Evolutionary conservation across 1,140 invertebrate genomes (phyloP), one percentile per base, ranked within the genome.

Genomic region (Bombus superbus): DNA sequence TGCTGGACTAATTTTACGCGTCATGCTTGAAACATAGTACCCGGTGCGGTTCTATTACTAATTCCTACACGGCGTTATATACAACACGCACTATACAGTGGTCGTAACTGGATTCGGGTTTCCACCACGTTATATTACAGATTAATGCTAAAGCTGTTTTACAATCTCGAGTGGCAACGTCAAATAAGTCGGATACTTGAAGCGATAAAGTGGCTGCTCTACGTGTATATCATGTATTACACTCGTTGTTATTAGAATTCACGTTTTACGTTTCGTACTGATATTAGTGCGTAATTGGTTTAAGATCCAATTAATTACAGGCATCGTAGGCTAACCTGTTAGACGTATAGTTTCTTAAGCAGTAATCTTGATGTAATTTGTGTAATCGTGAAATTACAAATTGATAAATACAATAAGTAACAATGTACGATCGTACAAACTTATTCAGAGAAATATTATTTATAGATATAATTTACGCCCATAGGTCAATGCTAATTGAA

Each of bases 31-130:
- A 91, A 90, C 84, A 88, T 90, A 77, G 89, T 76, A 81, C 81
- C 69, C 2, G 38, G 28, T 35, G 83, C 69, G 89, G 89, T 86
- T 88, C 88, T 85, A 91, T 88, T 91, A 91, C 90, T 90, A 91
- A 91, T 91, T 91, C 59, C 77, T 68, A 79, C 68, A 44, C 76
- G 74, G 75, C 62, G 84, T 86, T 91, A 86, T 84, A 85, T 82
- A 78, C 86, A 88, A 84, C 89, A 90, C 71, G 88, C 80, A 90
- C 72, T 40, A 28, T 28, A 69, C 81, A 73, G 80, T 77, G 89
- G 83, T 83, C 78, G 68, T 83, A 88, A 83, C 83, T 83, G 69
- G 89, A 91, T 88, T 90, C 89, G 72, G 72, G 72, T 88, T 88
- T 84, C 88, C 75, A 85, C 78, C 81, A 76, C 78, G 71, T 88